Percentiles rank a stretch among this genome's conserved stretches.
phyloP scores from a whole-genome alignment of 1,140 invertebrate species.

The Bombus vancouverensis region DNA sequence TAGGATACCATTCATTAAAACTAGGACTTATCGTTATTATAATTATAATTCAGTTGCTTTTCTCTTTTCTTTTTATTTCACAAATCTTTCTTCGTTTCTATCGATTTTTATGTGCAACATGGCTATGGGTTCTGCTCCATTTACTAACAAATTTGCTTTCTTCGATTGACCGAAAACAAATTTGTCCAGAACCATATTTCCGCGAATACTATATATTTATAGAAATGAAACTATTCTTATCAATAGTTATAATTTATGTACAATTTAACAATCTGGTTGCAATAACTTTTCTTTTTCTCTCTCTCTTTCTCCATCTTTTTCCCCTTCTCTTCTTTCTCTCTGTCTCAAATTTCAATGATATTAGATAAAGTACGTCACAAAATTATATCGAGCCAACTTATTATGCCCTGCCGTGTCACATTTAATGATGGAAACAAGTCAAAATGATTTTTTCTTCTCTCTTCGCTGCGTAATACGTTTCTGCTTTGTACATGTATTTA shows the following conservation, averaged over 20 bases:
- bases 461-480: background rate
- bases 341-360: conserved; percentile 8
- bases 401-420: conserved; percentile 66
- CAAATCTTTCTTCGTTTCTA: background rate
- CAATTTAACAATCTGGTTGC: conserved; percentile 47
- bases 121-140: conserved; percentile 24
- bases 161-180: conserved; percentile 34
- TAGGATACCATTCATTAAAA: conserved; percentile 79
- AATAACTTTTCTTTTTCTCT: conserved; percentile 10
- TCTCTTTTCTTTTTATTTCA: conserved; percentile 24
- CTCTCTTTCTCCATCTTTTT: background rate
- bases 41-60: conserved; percentile 19
- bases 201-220: conserved; percentile 37
- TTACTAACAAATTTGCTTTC: conserved; percentile 30
- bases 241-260: conserved; percentile 61
- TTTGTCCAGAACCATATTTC: conserved; percentile 14
- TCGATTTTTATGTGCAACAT: background rate
- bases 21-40: conserved; percentile 53
- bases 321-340: background rate
- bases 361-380: conserved; percentile 51
- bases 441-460: conserved; percentile 39
- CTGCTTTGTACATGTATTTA: background rate
- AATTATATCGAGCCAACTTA: conserved; percentile 57
- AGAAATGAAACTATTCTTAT: conserved; percentile 46
- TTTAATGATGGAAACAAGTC: conserved; percentile 48